These are phyloP conservation scores for Trachymyrmex septentrionalis DNA, from an alignment of 1,140 invertebrate genomes.

Conservation along the genomic window DNA sequence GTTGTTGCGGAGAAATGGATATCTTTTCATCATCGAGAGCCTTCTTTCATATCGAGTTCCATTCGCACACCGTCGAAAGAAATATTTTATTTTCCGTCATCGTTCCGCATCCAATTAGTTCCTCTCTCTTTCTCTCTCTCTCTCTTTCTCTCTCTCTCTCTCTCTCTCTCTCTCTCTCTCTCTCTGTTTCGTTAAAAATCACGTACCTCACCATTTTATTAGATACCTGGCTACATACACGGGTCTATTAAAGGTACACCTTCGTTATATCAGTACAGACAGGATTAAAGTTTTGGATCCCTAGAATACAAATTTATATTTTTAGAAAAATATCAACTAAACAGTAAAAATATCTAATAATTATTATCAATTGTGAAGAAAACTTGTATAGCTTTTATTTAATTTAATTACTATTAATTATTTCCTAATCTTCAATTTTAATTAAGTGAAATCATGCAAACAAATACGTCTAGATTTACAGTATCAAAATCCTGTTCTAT, in stretches of 20 bases:
- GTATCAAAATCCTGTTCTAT: neutral
- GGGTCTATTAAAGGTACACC: neutral
- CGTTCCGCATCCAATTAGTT: constrained; percentile 46
- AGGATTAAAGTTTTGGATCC: neutral
- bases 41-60: constrained; percentile 61
- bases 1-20: constrained; percentile 54
- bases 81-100: constrained; percentile 64
- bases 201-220: neutral
- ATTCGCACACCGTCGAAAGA: constrained; percentile 43
- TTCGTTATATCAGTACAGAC: neutral
- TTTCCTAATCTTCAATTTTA: neutral
- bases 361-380: neutral
- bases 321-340: neutral
- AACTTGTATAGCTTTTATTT: neutral
- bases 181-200: constrained; percentile 2
- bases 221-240: neutral
- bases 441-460: constrained; percentile 16
- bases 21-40: constrained; percentile 69
- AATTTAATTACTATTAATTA: constrained; percentile 1
- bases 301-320: neutral
- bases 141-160: neutral
- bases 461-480: neutral
- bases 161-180: neutral
- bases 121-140: neutral
- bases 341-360: neutral